Percentiles rank a stretch among this genome's conserved stretches.
phyloP scores from a whole-genome alignment of 2,113 vertebrate genomes.

The Oceanodroma tethys region DNA sequence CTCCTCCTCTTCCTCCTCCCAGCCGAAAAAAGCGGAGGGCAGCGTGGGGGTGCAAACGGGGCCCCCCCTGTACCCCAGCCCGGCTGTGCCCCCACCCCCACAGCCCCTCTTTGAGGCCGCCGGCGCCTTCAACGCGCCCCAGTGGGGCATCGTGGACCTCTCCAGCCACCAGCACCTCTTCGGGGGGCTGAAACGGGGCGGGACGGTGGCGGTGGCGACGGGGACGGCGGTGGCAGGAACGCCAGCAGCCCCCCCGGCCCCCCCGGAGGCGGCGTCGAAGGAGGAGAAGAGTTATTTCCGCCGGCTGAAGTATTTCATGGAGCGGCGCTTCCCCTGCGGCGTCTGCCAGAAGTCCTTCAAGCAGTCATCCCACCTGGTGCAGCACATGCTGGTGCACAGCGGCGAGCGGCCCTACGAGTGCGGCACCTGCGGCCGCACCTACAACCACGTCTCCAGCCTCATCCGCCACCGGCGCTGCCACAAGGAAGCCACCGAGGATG shows the following conservation, averaged over 20 bases:
- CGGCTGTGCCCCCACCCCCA: too few species aligned
- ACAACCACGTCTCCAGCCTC: conserved; percentile 76
- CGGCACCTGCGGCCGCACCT: conserved; percentile 70
- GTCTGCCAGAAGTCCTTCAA: conserved; percentile 76
- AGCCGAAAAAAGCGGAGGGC: too few species aligned
- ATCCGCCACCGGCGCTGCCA: conserved; percentile 76
- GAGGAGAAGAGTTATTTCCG: conserved; percentile 74
- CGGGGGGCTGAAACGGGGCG: conserved; percentile 51
- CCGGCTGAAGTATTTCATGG: conserved; percentile 68
- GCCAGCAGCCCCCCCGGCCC: accelerated
- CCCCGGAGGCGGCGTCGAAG: neutral
- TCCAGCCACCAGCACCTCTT: too few species aligned
- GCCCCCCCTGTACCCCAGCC: too few species aligned
- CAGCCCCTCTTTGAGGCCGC: too few species aligned
- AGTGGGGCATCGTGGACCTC: too few species aligned
- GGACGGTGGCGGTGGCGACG: neutral
- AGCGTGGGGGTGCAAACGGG: too few species aligned
- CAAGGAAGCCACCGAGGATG: neutral
- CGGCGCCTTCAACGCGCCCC: too few species aligned
- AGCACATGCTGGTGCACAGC: conserved; percentile 77
- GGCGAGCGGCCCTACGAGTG: conserved; percentile 73
- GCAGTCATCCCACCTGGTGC: conserved; percentile 73
- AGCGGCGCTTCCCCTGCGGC: conserved; percentile 71
- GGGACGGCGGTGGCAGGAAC: neutral
- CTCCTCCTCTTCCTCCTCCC: too few species aligned